Percentiles rank a stretch among this genome's conserved stretches.
These are phyloP conservation scores for Andricus grossulariae DNA, from an alignment of 1,140 invertebrate species.

Conservation along the genomic window DNA sequence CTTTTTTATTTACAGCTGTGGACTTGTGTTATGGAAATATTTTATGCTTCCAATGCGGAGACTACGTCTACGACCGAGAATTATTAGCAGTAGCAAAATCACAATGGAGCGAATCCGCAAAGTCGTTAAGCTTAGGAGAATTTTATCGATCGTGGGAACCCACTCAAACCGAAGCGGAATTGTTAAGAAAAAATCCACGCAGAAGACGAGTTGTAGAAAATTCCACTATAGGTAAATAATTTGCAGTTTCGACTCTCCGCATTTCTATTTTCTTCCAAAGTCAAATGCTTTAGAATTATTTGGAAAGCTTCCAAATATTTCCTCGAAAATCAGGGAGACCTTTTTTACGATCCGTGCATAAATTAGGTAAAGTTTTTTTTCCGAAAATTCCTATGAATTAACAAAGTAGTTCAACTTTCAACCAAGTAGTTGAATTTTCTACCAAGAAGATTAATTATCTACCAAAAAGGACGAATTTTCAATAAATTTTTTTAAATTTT, in stretches of 20 bases:
- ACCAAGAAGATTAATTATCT: too few relatives aligned
- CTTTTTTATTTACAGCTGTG: conserved; percentile 77
- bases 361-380: too few relatives aligned
- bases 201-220: conserved; percentile 86
- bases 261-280: too few relatives aligned
- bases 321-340: not conserved
- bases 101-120: conserved; percentile 78
- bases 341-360: too few relatives aligned
- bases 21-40: conserved; percentile 93
- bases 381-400: too few relatives aligned
- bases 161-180: conserved; percentile 83
- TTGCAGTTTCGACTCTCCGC: not conserved
- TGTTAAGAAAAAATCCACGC: conserved; percentile 83
- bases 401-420: too few relatives aligned
- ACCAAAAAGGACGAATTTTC: too few relatives aligned
- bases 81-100: conserved; percentile 80
- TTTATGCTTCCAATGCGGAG: conserved; percentile 93
- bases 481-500: too few relatives aligned
- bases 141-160: conserved; percentile 89
- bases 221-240: conserved; percentile 84
- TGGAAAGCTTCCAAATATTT: not conserved
- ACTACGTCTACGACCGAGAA: conserved; percentile 92
- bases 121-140: conserved; percentile 82
- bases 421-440: too few relatives aligned
- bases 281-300: too few relatives aligned